Percentiles rank a stretch among this genome's conserved stretches.
phyloP scores from a whole-genome alignment of 2,113 vertebrate genomes.

The Panthera tigris region DNA sequence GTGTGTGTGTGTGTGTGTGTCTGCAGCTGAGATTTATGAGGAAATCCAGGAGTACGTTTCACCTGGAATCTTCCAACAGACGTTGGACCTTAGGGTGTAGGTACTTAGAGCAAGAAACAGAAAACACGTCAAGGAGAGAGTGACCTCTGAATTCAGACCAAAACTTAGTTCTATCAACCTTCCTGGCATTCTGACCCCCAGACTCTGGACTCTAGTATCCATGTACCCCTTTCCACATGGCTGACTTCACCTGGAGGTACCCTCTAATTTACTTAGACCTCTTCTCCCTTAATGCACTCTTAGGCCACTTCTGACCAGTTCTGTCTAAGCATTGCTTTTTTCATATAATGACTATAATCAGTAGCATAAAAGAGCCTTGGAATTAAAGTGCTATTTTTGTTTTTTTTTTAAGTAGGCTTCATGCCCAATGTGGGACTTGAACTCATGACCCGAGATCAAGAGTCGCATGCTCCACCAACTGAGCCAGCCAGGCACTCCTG shows the following conservation, averaged over 20 bases:
- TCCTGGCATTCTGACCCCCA: neutral
- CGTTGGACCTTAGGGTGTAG: neutral
- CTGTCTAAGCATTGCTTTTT: neutral
- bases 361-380: neutral
- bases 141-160: neutral
- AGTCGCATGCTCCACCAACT: neutral
- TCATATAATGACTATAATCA: neutral
- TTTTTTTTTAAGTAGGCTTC: neutral
- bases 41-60: neutral
- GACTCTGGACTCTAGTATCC: neutral
- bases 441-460: neutral
- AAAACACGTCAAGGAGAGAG: neutral
- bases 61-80: neutral
- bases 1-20: accelerated
- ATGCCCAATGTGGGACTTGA: neutral
- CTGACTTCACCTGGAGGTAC: neutral
- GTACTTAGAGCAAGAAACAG: neutral
- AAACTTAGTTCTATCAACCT: neutral
- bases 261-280: neutral
- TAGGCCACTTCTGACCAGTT: neutral
- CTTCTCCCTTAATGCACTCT: neutral
- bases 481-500: neutral
- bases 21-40: neutral
- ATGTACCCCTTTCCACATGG: neutral
- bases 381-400: neutral